Evolutionary conservation across 2,113 vertebrate species (phyloP).

Genomic region (Corydoras sp.): DNA sequence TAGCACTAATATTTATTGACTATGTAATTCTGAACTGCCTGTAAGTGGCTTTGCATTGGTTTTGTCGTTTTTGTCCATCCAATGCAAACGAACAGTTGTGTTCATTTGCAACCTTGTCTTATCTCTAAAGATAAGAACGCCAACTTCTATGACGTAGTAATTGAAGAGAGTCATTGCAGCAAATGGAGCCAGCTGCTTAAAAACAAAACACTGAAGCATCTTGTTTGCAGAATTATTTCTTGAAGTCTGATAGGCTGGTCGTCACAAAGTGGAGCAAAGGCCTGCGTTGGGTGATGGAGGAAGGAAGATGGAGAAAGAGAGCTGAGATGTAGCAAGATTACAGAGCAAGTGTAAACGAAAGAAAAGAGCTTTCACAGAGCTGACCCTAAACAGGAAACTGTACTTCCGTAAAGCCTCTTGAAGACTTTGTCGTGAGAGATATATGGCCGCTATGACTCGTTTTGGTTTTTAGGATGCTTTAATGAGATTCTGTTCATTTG

Average conservation of each 20-base stretch:
- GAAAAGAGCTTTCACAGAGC: conserved; percentile 51
- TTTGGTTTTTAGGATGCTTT: conserved; percentile 3
- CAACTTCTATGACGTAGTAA: too few species aligned
- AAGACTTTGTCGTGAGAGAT: conserved; percentile 27
- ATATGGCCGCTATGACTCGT: conserved; percentile 10
- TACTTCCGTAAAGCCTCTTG: conserved; percentile 59
- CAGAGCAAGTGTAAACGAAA: conserved; percentile 8
- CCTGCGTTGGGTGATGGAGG: conserved; percentile 9
- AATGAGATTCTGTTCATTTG: background rate
- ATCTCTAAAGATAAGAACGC: background rate
- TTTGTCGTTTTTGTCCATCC: background rate
- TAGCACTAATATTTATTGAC: too few species aligned
- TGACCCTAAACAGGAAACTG: conserved; percentile 66
- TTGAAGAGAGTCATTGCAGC: background rate
- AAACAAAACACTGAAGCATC: background rate
- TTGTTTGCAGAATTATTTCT: background rate
- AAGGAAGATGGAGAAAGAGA: conserved; percentile 34
- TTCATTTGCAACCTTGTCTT: conserved; percentile 14
- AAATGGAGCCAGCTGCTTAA: background rate
- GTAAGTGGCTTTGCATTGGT: too few species aligned
- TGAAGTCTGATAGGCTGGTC: background rate
- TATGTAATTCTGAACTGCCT: too few species aligned
- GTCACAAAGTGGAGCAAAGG: background rate
- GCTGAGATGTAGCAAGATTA: conserved; percentile 13
- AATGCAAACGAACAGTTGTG: conserved; percentile 1